Evolutionary conservation across 1,140 invertebrate species (phyloP).

Genomic region (Drosophila tristis): DNA sequence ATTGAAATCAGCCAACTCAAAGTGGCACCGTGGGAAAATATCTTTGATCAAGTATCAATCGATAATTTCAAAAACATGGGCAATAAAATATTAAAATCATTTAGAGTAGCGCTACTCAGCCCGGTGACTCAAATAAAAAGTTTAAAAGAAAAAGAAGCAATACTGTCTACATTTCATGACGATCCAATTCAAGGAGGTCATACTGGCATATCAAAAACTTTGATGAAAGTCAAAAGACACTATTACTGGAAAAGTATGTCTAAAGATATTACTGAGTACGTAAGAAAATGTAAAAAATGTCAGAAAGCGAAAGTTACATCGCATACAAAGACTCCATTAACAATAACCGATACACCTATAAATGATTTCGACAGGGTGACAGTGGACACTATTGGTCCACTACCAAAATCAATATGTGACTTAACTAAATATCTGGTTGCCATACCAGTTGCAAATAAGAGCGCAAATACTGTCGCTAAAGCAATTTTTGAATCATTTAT

Average conservation of each 20-base stretch:
- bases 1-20: conserved; percentile 23
- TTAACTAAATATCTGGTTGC: conserved; percentile 39
- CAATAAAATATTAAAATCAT: neutral
- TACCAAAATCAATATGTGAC: conserved; percentile 29
- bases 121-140: conserved; percentile 18
- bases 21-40: conserved; percentile 25
- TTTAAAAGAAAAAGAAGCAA: conserved; percentile 27
- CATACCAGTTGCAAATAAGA: conserved; percentile 45
- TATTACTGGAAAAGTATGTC: conserved; percentile 27
- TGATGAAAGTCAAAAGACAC: conserved; percentile 28
- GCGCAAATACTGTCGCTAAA: conserved; percentile 22
- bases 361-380: neutral
- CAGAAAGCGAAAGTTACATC: conserved; percentile 9
- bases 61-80: neutral
- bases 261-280: conserved; percentile 12
- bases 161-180: conserved; percentile 31
- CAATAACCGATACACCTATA: neutral
- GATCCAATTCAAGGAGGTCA: conserved; percentile 35
- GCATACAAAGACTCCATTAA: neutral
- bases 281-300: conserved; percentile 29
- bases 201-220: conserved; percentile 28
- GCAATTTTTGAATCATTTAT: conserved; percentile 40
- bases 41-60: conserved; percentile 26
- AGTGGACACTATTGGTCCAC: conserved; percentile 7
- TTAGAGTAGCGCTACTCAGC: conserved; percentile 44